Percentiles rank a stretch among this genome's conserved stretches.
Conservation (phyloP, 2,113 vertebrate genomes). For the Calypte anna region DNA sequence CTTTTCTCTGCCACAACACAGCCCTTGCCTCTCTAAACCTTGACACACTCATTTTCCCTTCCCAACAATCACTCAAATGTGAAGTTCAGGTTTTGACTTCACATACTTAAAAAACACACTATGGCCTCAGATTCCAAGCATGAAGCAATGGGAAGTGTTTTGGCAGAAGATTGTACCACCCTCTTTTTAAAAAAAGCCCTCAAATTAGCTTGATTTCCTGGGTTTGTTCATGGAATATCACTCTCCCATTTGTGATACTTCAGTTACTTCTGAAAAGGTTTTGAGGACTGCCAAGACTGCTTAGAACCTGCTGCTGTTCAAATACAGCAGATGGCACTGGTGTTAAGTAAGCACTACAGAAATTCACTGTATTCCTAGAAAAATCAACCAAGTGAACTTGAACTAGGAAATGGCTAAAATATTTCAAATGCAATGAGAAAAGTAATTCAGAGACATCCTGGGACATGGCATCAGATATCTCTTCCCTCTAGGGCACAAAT, state of each 20-base stretch:
- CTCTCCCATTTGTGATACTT: not conserved
- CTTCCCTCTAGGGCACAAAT: not conserved
- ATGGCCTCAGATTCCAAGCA: not conserved
- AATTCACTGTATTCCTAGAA: constrained; percentile 64
- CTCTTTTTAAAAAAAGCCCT: not conserved
- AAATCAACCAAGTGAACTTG: constrained; percentile 56
- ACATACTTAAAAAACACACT: accelerated
- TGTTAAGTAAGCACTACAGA: constrained; percentile 50
- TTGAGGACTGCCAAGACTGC: constrained; percentile 24
- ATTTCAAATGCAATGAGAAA: not conserved
- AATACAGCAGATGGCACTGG: constrained; percentile 74
- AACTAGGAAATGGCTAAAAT: constrained; percentile 52
- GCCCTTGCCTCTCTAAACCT: not conserved
- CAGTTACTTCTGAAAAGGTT: not conserved
- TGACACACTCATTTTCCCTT: not conserved
- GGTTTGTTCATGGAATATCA: not conserved
- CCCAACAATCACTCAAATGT: accelerated
- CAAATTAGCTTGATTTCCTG: not conserved
- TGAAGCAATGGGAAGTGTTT: not conserved
- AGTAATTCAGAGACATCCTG: not conserved
- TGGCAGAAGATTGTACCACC: not conserved
- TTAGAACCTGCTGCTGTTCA: constrained; percentile 18
- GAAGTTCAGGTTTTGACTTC: not conserved
- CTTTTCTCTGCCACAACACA: not conserved
- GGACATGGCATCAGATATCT: not conserved